These are phyloP conservation scores for Gavia stellata DNA, from an alignment of 2,113 vertebrate species.

Conservation along the genomic window DNA sequence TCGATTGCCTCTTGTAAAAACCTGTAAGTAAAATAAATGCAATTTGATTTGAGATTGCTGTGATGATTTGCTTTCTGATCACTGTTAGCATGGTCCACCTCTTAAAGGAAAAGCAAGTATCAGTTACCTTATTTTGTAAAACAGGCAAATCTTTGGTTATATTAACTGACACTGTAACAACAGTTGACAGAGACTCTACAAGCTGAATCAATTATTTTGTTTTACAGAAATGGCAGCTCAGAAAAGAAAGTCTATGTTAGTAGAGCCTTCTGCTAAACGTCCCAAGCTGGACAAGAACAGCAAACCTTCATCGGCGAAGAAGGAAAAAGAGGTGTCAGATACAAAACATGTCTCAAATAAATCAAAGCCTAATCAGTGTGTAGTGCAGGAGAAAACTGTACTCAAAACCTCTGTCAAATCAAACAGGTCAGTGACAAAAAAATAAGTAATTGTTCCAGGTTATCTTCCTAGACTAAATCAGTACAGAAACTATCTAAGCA, in stretches of 20 bases:
- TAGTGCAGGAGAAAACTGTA: conserved; percentile 64
- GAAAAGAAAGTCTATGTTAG: conserved; percentile 71
- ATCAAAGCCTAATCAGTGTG: conserved; percentile 47
- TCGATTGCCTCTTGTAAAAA: conserved; percentile 66
- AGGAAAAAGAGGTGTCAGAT: conserved; percentile 64
- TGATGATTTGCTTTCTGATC: neutral
- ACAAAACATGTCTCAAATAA: conserved; percentile 71
- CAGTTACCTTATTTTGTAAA: neutral
- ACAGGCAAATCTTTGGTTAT: neutral
- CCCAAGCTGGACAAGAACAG: conserved; percentile 70
- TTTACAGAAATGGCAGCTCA: conserved; percentile 80
- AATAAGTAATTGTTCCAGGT: neutral
- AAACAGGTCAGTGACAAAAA: conserved; percentile 66
- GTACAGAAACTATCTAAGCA: conserved; percentile 8
- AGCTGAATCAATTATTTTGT: conserved; percentile 35
- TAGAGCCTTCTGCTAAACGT: conserved; percentile 70
- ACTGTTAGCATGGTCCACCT: neutral
- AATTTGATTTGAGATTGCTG: neutral
- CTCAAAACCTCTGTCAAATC: conserved; percentile 64
- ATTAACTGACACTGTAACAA: neutral
- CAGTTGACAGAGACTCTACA: neutral
- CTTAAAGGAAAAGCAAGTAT: neutral
- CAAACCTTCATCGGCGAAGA: conserved; percentile 39
- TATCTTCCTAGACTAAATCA: neutral
- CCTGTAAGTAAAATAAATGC: conserved; percentile 71